Conservation (phyloP, 1,140 invertebrate species). For the Drosophila ogumai region DNA sequence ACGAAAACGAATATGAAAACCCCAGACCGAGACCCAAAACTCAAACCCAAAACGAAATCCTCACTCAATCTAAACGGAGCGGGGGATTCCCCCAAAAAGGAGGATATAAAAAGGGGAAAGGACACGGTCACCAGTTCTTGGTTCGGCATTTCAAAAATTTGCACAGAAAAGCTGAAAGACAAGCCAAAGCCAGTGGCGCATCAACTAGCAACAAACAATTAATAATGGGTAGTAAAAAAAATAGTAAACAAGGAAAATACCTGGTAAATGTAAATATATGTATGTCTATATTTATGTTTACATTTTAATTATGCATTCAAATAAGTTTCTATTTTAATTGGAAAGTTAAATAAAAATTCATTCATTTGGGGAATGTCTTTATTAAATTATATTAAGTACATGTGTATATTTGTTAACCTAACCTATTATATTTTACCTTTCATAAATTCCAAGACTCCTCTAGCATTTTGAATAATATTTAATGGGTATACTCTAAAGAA, state of each 20-base stretch:
- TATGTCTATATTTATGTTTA: not conserved
- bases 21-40: slow-evolving; percentile 2
- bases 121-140: slow-evolving; percentile 49
- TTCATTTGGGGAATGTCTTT: not conserved
- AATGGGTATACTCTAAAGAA: slow-evolving; percentile 16
- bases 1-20: slow-evolving; percentile 6
- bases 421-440: not conserved
- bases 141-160: slow-evolving; percentile 52
- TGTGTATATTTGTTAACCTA: too few species aligned
- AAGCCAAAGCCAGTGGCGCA: slow-evolving; percentile 50
- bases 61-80: slow-evolving; percentile 23
- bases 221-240: slow-evolving; percentile 29
- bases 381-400: not conserved
- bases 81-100: slow-evolving; percentile 5
- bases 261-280: not conserved
- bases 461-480: not conserved
- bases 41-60: slow-evolving; percentile 19
- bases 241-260: not conserved
- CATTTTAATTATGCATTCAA: not conserved
- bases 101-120: slow-evolving; percentile 5
- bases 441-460: not conserved
- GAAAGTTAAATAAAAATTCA: too few species aligned
- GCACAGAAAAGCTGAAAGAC: slow-evolving; percentile 51
- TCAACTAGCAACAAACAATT: slow-evolving; percentile 61
- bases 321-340: too few species aligned